phyloP scores from a whole-genome alignment of 2,888 invertebrate species.

The Acleris cristana region DNA sequence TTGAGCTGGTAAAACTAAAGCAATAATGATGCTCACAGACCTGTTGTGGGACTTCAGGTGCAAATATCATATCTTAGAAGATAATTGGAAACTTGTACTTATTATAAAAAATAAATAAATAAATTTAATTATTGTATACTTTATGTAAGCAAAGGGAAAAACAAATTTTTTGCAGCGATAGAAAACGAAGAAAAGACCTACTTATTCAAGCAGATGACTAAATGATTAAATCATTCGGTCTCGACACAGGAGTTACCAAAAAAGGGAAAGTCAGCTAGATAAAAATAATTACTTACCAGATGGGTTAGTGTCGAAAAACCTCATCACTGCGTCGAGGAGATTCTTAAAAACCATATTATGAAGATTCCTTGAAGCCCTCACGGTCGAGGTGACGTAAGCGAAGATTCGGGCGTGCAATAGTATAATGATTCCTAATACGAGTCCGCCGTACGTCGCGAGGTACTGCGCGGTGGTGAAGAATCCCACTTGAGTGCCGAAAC shows the following conservation, averaged over 20 bases:
- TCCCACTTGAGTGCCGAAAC: constrained; percentile 61
- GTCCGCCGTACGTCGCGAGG: constrained; percentile 62
- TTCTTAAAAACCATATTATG: constrained; percentile 90
- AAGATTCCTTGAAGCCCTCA: constrained; percentile 86
- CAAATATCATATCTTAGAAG: too few relatives aligned
- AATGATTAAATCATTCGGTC: not conserved
- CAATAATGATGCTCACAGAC: too few relatives aligned
- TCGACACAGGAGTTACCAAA: not conserved
- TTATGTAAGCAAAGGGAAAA: too few relatives aligned
- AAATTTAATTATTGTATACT: too few relatives aligned
- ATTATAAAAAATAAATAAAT: too few relatives aligned
- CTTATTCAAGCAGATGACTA: not conserved
- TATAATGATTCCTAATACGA: constrained; percentile 69
- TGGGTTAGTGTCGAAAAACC: constrained; percentile 91
- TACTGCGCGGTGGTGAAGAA: constrained; percentile 64
- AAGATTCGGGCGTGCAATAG: constrained; percentile 81
- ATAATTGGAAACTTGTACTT: too few relatives aligned
- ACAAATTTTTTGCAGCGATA: too few relatives aligned
- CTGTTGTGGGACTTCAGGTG: too few relatives aligned
- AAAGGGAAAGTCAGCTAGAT: too few relatives aligned
- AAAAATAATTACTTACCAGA: constrained; percentile 81
- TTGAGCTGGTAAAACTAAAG: too few relatives aligned
- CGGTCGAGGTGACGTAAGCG: constrained; percentile 84
- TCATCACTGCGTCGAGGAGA: constrained; percentile 87
- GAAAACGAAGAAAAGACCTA: too few relatives aligned